phyloP scores from a whole-genome alignment of 2,888 invertebrate genomes.

The Melolontha melolontha region DNA sequence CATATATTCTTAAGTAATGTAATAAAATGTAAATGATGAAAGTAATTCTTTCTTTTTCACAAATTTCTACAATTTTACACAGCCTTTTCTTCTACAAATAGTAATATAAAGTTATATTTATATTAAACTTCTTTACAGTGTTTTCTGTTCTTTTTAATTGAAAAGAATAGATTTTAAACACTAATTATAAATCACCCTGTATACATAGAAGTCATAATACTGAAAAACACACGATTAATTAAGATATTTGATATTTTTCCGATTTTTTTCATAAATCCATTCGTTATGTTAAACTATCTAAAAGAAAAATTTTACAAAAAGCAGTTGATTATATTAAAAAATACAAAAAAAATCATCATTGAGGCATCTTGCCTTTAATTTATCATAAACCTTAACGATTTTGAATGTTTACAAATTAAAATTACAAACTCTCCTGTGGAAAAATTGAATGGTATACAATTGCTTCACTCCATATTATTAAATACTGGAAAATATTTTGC shows the following conservation, averaged over 20 bases:
- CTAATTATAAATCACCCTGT: constrained; percentile 48
- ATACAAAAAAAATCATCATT: too few species aligned
- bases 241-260: constrained; percentile 1
- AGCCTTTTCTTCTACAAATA: constrained; percentile 50
- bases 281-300: constrained; percentile 5
- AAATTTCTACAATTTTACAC: constrained; percentile 49
- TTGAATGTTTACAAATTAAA: too few species aligned
- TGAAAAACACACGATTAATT: constrained; percentile 42
- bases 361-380: too few species aligned
- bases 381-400: too few species aligned
- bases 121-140: constrained; percentile 41
- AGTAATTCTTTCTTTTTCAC: constrained; percentile 42
- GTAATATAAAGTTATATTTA: constrained; percentile 46
- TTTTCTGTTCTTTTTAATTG: neutral
- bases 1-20: neutral
- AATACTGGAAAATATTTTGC: too few species aligned
- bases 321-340: too few species aligned
- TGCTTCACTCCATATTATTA: too few species aligned
- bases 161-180: constrained; percentile 26
- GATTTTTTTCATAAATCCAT: constrained; percentile 11
- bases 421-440: too few species aligned
- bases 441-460: too few species aligned
- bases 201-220: constrained; percentile 50
- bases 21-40: constrained; percentile 15
- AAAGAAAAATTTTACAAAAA: too few species aligned